Evolutionary conservation across 2,797 vertebrate species (phyloP).

Genomic region (Sylvilagus floridanus): DNA sequence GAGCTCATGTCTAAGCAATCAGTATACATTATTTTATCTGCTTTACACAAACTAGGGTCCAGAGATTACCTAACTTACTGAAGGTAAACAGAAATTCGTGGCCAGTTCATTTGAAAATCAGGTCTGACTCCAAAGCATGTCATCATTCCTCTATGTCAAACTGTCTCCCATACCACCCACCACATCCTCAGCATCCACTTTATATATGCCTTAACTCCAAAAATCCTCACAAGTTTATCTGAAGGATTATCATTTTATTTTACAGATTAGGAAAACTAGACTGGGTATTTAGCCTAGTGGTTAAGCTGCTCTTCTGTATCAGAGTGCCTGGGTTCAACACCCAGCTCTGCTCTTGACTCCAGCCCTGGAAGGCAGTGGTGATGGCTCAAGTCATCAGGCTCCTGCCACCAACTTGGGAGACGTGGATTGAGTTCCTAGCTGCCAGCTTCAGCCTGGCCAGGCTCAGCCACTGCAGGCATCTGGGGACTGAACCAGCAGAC

Average conservation of each 20-base stretch:
- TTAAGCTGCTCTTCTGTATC: no score
- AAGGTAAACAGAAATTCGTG: constrained; percentile 39
- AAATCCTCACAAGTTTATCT: not conserved
- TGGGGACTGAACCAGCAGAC: no score
- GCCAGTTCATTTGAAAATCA: not conserved
- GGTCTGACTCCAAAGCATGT: constrained; percentile 13
- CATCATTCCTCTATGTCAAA: not conserved
- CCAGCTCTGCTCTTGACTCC: no score
- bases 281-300: no score
- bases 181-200: not conserved
- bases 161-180: not conserved
- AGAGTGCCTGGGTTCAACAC: no score
- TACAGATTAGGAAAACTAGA: constrained; percentile 13
- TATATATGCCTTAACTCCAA: constrained; percentile 9
- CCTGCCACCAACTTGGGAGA: no score
- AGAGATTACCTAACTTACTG: not conserved
- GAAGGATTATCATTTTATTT: constrained; percentile 2
- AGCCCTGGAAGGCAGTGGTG: no score
- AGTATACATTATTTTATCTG: not conserved
- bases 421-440: no score
- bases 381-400: no score
- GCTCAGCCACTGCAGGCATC: no score
- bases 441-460: no score
- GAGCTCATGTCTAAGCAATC: not conserved
- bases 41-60: not conserved